Evolutionary conservation across 2,888 invertebrate genomes (phyloP).

Genomic region (Gordius sp.): DNA sequence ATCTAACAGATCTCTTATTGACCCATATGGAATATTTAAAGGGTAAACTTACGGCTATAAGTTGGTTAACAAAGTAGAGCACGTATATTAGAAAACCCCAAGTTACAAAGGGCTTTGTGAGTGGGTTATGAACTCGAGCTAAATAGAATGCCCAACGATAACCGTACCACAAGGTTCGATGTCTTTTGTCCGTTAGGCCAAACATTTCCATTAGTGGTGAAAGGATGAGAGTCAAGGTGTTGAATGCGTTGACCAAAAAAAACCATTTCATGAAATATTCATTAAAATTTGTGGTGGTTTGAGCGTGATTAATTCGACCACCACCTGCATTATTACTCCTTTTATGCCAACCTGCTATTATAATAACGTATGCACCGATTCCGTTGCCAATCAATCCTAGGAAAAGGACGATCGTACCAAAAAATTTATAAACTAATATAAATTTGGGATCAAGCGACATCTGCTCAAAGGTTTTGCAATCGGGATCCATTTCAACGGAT

Average conservation of each 20-base stretch:
- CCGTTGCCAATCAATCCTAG: neutral
- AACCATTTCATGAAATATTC: constrained; percentile 6
- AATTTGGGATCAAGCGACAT: no score
- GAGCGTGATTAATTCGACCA: no score
- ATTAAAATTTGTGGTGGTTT: neutral
- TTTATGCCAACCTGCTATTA: neutral
- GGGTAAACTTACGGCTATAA: neutral
- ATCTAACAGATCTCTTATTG: neutral
- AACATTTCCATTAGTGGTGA: constrained; percentile 1
- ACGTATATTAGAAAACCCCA: constrained; percentile 12
- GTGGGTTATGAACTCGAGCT: neutral
- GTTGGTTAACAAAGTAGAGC: neutral
- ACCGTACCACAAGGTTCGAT: neutral
- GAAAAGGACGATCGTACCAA: neutral
- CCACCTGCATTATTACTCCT: no score
- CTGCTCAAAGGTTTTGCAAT: no score
- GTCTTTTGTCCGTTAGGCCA: neutral
- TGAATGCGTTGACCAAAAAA: neutral
- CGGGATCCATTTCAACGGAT: no score
- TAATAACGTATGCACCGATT: neutral
- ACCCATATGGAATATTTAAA: neutral
- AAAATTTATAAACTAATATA: neutral
- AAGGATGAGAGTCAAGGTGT: constrained; percentile 2
- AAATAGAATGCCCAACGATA: neutral
- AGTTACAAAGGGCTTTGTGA: constrained; percentile 2